Conservation (phyloP, 2,113 vertebrate genomes). For the Chloropsis hardwickii region DNA sequence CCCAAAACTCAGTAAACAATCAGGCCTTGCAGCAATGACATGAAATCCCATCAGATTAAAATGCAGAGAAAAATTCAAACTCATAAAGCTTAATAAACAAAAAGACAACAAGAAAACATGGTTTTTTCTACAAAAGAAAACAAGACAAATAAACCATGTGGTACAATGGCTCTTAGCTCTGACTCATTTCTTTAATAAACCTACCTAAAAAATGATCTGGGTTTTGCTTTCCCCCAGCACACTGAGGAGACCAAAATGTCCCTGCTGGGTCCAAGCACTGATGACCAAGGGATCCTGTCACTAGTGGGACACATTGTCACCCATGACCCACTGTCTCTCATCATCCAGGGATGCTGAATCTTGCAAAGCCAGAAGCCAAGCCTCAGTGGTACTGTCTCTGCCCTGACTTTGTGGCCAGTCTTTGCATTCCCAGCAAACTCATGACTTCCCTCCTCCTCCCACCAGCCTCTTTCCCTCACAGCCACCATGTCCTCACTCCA, state of each 20-base stretch:
- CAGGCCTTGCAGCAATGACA: background rate
- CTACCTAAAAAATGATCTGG: background rate
- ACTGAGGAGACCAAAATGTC: rapidly evolving
- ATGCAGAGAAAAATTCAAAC: background rate
- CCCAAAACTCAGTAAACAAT: background rate
- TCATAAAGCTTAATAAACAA: background rate
- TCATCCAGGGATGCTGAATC: background rate
- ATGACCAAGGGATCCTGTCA: background rate
- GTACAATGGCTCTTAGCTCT: background rate
- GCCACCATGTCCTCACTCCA: rapidly evolving
- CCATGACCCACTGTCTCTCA: rapidly evolving
- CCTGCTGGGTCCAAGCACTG: background rate
- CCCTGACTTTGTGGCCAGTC: background rate
- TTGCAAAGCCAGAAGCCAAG: background rate
- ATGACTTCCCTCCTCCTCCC: rapidly evolving
- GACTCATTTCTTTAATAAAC: background rate
- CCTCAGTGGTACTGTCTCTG: rapidly evolving
- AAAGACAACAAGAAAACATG: background rate
- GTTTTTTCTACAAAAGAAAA: background rate
- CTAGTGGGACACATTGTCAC: background rate
- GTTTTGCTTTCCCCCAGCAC: background rate
- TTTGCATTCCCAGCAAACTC: background rate
- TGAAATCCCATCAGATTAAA: background rate
- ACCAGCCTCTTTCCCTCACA: rapidly evolving
- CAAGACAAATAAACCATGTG: background rate